A percentile compares a stretch with the other conserved stretches of the same genome.
phyloP scores from a whole-genome alignment of 23 tunicate genomes.

The Ascidia mentula region DNA sequence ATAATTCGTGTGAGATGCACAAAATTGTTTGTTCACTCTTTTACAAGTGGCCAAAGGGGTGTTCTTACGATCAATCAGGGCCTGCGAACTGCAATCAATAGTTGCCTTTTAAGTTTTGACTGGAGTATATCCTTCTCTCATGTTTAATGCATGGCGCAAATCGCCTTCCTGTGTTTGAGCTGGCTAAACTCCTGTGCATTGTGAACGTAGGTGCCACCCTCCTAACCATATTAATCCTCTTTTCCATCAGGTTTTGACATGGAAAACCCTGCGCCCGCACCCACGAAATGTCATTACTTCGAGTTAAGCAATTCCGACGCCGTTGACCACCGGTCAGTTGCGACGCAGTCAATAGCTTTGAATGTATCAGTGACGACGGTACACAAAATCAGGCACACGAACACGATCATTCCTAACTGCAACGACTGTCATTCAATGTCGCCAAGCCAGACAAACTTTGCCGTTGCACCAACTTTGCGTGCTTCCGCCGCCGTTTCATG shows the following conservation, averaged over 20 bases:
- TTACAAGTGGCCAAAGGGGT: no score
- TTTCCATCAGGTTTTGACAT: background rate
- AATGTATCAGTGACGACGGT: background rate
- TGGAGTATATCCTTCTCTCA: background rate
- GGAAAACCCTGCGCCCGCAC: background rate
- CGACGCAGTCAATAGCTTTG: background rate
- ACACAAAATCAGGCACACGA: background rate
- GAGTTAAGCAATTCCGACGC: background rate
- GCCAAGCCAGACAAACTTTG: background rate
- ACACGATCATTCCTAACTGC: background rate
- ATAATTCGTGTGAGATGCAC: no score
- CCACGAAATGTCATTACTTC: slow-evolving; percentile 1
- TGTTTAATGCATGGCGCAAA: background rate
- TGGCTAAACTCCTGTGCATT: background rate
- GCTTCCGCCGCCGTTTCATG: background rate
- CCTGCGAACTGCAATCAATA: background rate
- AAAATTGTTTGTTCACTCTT: no score
- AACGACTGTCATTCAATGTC: background rate
- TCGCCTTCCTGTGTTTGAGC: background rate
- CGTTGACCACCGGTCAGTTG: background rate
- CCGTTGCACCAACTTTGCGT: background rate
- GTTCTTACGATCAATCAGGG: no score
- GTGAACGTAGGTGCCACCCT: background rate
- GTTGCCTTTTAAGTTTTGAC: background rate
- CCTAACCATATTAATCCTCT: background rate